A percentile compares a stretch with the other conserved stretches of the same genome.
Conservation (phyloP, 2,888 invertebrate species). For the Drosophila quinaria region DNA sequence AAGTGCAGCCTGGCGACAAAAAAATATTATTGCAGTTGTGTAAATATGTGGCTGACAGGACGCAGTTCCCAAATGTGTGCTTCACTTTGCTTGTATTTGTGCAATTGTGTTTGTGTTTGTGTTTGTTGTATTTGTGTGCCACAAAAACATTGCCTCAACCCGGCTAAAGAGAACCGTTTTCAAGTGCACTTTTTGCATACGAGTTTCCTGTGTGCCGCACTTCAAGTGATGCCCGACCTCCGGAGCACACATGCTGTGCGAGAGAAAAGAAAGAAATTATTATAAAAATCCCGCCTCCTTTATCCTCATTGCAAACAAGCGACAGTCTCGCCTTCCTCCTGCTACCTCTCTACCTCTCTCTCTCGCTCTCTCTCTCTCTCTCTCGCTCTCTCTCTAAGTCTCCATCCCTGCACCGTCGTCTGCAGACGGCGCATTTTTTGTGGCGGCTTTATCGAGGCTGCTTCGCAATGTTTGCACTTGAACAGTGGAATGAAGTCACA, state of each 20-base stretch:
- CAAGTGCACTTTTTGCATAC: slow-evolving; percentile 77
- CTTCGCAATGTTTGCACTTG: slow-evolving; percentile 9
- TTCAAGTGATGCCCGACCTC: slow-evolving; percentile 43
- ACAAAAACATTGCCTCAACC: slow-evolving; percentile 68
- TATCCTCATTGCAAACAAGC: slow-evolving; percentile 49
- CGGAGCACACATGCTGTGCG: slow-evolving; percentile 45
- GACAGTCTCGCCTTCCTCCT: slow-evolving; percentile 14
- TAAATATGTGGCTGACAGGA: slow-evolving; percentile 63
- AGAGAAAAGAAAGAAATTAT: slow-evolving; percentile 43
- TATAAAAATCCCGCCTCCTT: slow-evolving; percentile 38
- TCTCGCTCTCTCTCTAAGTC: neutral
- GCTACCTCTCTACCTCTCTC: neutral
- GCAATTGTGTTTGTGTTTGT: slow-evolving; percentile 16
- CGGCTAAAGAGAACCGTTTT: slow-evolving; percentile 47
- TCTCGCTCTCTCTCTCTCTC: neutral
- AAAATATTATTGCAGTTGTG: slow-evolving; percentile 78
- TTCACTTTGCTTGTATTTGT: slow-evolving; percentile 52
- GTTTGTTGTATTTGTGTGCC: slow-evolving; percentile 50
- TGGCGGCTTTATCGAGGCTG: slow-evolving; percentile 22
- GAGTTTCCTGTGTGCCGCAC: slow-evolving; percentile 57
- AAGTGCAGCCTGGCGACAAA: slow-evolving; percentile 53
- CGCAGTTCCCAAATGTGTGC: slow-evolving; percentile 59
- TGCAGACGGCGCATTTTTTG: slow-evolving; percentile 30
- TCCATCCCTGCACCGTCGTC: neutral
- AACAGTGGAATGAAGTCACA: slow-evolving; percentile 29